Base-by-base conservation (phyloP, 2,797 vertebrate species). In the Dryobates pubescens region DNA sequence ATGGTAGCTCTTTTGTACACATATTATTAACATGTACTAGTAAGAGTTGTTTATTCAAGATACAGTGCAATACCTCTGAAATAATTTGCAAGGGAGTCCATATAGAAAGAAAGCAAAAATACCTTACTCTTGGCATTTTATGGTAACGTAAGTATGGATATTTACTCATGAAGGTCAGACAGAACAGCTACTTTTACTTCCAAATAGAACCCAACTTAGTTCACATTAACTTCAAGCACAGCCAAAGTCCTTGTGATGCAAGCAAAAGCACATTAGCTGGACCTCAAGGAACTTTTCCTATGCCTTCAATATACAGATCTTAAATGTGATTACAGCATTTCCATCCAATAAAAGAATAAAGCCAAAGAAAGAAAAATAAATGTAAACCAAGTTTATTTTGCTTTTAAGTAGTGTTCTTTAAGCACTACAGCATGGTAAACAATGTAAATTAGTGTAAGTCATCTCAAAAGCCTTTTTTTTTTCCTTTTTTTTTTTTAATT, bases 311-410 rank as follows among this genome's bases (percentile, higher is more conserved):
- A 92, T 84, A 71, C 49, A 56, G 87, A 49, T 90, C 85, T 91
- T 86, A 49, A 76, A 90, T 93, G 82, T 16, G 68, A 96, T 92
- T 85, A 94, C 92, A 96, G 93, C 90, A 96, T 94, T 97, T 88
- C 96, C 94, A 97, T 97, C 89, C 97, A 94, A 94, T 95, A 82
- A 97, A 97, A 96, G 91, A 95, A 97, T 96, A 96, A 96, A 96
- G 95, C 91, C 96, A 2, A 96, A 95, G 94, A 96, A 96, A 95
- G 93, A 93, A 97, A 98, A 97, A 97, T 98, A 98, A 99, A 99
- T 99, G 99, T 99, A 99, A 99, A 99, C 99, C 98, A 98, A 98
- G 98, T 98, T 98, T 98, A 98, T 99, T 99, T 98, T 98, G 98
- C 98, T 98, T 98, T 98, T 97, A 98, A 97, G 98, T 99, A 99